A percentile compares a stretch with the other conserved stretches of the same genome.
phyloP scores from a whole-genome alignment of 64 coral and sea anemone genomes.

The Acropora yongei region DNA sequence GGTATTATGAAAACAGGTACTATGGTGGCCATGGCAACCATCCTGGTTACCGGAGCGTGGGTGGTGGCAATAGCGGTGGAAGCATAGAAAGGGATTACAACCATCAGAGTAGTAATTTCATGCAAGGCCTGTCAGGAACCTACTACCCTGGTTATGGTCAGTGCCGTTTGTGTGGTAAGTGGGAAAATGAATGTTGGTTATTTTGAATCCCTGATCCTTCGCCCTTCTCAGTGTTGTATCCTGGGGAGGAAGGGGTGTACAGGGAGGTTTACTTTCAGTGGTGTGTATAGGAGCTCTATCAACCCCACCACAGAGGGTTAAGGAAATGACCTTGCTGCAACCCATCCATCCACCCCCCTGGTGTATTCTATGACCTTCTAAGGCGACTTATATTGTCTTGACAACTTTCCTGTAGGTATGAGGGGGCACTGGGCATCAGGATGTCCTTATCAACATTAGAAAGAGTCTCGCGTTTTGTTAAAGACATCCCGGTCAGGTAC shows the following conservation, averaged over 20 bases:
- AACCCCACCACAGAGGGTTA: no score
- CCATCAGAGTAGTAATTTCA: slow-evolving; percentile 9
- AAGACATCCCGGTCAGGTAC: no score
- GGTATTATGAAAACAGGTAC: slow-evolving; percentile 41
- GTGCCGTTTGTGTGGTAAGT: slow-evolving; percentile 51
- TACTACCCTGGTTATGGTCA: slow-evolving; percentile 48
- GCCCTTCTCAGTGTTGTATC: no score
- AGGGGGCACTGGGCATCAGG: slow-evolving; percentile 68
- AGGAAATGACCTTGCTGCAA: no score
- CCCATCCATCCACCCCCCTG: neutral
- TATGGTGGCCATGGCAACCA: slow-evolving; percentile 17
- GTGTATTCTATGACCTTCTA: neutral
- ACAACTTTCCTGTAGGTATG: slow-evolving; percentile 52
- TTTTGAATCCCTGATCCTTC: neutral
- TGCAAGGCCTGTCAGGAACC: slow-evolving; percentile 14
- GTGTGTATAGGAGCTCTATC: no score
- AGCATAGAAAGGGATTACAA: neutral
- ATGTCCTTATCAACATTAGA: slow-evolving; percentile 71
- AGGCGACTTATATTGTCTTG: neutral
- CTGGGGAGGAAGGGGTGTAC: no score
- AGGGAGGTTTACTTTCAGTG: no score
- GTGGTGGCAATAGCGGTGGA: neutral
- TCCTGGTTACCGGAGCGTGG: slow-evolving; percentile 5
- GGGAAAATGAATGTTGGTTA: neutral
- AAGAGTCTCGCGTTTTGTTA: neutral